phyloP scores from a whole-genome alignment of 2,797 vertebrate genomes.

The Tamandua tetradactyla region DNA sequence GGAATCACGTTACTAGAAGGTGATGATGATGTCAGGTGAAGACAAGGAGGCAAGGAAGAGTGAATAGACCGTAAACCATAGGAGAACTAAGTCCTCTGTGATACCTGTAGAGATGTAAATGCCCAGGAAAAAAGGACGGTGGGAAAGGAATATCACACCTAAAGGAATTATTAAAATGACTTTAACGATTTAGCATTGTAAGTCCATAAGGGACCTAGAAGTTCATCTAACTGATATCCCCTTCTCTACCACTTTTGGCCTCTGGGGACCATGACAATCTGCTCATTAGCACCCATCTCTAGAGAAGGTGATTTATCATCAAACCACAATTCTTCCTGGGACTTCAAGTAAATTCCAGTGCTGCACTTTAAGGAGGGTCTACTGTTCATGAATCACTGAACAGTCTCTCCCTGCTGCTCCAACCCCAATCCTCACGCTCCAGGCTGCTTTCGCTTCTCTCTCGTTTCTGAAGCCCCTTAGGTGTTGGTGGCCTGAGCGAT shows the following conservation, averaged over 20 bases:
- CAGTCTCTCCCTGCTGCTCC: not conserved
- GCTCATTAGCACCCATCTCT: not conserved
- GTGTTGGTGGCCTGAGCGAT: not conserved
- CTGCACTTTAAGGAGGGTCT: not conserved
- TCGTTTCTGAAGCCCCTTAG: not conserved
- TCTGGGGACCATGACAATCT: not conserved
- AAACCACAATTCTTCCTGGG: not conserved
- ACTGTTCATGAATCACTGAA: not conserved
- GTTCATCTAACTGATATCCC: not conserved
- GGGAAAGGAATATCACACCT: not conserved
- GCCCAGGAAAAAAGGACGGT: not conserved
- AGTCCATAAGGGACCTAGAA: not conserved
- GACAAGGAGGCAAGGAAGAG: not conserved
- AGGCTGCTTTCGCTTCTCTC: not conserved
- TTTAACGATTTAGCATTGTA: not conserved
- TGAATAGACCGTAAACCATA: not conserved
- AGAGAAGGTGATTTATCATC: not conserved
- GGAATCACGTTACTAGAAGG: not conserved
- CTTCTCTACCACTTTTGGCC: not conserved
- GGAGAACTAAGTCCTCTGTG: rapidly evolving
- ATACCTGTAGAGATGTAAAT: rapidly evolving
- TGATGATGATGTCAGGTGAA: not conserved
- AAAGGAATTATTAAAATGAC: too few species aligned
- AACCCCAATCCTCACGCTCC: not conserved
- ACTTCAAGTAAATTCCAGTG: not conserved